Conservation (phyloP, 2,888 invertebrate species). For the Caenorhabditis sulstoni region DNA sequence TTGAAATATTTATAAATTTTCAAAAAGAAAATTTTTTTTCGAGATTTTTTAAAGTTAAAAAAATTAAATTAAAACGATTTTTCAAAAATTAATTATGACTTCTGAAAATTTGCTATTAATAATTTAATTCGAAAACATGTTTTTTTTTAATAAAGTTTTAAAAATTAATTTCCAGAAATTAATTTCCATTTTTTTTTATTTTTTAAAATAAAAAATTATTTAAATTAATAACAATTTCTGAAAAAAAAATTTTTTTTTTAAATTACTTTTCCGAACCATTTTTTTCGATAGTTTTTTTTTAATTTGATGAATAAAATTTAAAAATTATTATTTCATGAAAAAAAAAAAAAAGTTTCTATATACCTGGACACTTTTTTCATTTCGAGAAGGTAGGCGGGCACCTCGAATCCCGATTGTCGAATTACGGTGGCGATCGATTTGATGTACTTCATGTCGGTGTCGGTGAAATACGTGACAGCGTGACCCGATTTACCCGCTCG, state of each 20-base stretch:
- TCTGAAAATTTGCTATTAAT: slow-evolving; percentile 4
- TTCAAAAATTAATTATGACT: no score
- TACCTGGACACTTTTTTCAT: slow-evolving; percentile 81
- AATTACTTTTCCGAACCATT: no score
- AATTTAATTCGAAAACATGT: not conserved
- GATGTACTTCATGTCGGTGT: slow-evolving; percentile 87
- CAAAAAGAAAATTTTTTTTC: no score
- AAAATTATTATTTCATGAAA: not conserved
- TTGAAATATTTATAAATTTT: no score
- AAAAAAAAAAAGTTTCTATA: not conserved
- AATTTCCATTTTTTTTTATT: not conserved
- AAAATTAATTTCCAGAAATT: not conserved
- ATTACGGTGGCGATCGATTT: slow-evolving; percentile 92
- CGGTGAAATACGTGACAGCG: slow-evolving; percentile 95
- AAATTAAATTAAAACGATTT: no score
- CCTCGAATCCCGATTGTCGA: slow-evolving; percentile 91
- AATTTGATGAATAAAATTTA: not conserved
- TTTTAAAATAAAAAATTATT: no score
- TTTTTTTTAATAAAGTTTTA: not conserved
- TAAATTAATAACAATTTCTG: no score
- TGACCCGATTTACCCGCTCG: slow-evolving; percentile 91
- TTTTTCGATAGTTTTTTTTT: not conserved
- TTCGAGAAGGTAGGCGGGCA: slow-evolving; percentile 91
- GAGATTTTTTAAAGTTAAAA: no score
- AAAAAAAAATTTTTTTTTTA: no score